Conservation (phyloP, 2,888 invertebrate species). For the Deroplatys truncata region DNA sequence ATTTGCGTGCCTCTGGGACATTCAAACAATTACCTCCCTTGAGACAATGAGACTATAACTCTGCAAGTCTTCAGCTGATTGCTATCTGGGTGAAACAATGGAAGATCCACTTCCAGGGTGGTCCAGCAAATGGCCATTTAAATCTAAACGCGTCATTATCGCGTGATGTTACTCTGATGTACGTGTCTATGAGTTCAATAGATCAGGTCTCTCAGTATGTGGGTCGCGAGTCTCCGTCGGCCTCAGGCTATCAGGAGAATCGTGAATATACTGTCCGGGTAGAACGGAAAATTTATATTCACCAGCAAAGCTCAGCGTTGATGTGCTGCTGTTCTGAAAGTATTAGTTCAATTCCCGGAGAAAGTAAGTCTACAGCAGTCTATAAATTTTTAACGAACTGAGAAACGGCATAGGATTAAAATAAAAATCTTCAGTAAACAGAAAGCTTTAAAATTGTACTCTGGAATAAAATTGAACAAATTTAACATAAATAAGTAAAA, state of each 20-base stretch:
- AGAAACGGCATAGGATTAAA: too few relatives aligned
- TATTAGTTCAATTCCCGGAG: too few relatives aligned
- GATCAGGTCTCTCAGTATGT: not conserved
- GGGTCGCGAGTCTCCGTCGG: not conserved
- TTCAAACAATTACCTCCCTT: not conserved
- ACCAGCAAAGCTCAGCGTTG: too few relatives aligned
- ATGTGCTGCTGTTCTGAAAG: too few relatives aligned
- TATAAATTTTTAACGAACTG: too few relatives aligned
- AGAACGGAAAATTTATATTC: too few relatives aligned
- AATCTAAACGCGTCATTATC: not conserved
- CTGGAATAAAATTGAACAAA: too few relatives aligned
- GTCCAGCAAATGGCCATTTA: not conserved
- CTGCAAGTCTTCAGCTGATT: not conserved
- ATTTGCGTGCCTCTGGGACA: not conserved
- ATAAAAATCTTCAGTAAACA: too few relatives aligned
- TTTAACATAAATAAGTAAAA: too few relatives aligned
- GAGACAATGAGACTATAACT: not conserved
- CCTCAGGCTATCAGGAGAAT: not conserved
- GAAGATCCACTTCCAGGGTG: not conserved
- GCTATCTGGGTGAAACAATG: not conserved
- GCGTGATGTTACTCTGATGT: not conserved
- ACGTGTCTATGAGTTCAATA: not conserved
- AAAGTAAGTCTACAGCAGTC: too few relatives aligned
- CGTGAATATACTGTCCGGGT: too few relatives aligned
- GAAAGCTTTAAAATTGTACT: too few relatives aligned